Percentiles rank a stretch among this genome's conserved stretches.
Conservation (phyloP, 2,113 vertebrate genomes). For the Xerus inauris region DNA sequence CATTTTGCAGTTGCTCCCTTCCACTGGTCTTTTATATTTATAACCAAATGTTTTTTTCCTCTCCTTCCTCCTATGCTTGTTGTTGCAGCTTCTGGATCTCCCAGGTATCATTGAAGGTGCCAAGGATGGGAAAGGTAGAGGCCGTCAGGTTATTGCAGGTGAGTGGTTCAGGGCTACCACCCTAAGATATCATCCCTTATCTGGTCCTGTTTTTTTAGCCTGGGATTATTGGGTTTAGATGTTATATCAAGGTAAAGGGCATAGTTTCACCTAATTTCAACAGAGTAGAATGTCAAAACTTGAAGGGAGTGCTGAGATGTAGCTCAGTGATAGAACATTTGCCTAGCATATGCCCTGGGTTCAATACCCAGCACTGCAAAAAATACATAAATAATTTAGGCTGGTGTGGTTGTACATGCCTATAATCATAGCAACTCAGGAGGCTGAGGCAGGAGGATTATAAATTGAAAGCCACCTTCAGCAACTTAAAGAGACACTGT, state of each 20-base stretch:
- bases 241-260: background rate
- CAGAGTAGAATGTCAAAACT: background rate
- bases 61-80: slow-evolving; percentile 21
- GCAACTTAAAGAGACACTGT: background rate
- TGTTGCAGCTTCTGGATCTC: slow-evolving; percentile 94
- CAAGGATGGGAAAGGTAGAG: slow-evolving; percentile 98
- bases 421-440: background rate
- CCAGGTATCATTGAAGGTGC: slow-evolving; percentile 99
- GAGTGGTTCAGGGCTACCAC: slow-evolving; percentile 54
- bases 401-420: background rate
- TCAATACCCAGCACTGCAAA: too few species aligned
- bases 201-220: background rate
- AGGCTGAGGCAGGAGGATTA: background rate
- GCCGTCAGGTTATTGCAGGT: slow-evolving; percentile 98
- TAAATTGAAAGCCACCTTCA: background rate
- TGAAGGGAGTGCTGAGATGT: background rate
- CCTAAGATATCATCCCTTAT: background rate
- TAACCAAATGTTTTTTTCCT: slow-evolving; percentile 5
- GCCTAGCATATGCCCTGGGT: too few species aligned
- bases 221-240: background rate
- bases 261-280: slow-evolving; percentile 19
- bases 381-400: too few species aligned
- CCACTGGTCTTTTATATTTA: background rate
- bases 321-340: too few species aligned
- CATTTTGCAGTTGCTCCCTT: too few species aligned